These are phyloP conservation scores for Cydia amplana DNA, from an alignment of 1,140 invertebrate genomes.

Conservation along the genomic window DNA sequence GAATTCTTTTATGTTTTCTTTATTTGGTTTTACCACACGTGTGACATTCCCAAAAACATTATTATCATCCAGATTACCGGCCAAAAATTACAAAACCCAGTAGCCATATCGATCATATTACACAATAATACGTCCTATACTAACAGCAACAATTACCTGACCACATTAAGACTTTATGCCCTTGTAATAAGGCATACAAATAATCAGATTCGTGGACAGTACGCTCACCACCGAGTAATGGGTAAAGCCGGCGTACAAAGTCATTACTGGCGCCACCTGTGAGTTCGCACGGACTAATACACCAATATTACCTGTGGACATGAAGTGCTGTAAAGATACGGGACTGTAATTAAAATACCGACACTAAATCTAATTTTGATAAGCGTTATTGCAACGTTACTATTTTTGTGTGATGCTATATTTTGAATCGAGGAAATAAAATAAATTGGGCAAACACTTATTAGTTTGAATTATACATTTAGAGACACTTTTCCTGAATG, in stretches of 20 bases:
- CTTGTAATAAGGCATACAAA: background rate
- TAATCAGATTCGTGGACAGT: background rate
- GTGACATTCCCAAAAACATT: background rate
- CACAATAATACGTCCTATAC: background rate
- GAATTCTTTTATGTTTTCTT: too few species aligned
- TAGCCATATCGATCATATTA: conserved; percentile 12
- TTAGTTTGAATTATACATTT: too few species aligned
- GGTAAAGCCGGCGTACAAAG: conserved; percentile 63
- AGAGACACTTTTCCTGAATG: too few species aligned
- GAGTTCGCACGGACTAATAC: conserved; percentile 61
- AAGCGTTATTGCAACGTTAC: conserved; percentile 13
- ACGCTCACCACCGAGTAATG: conserved; percentile 61
- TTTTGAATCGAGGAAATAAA: background rate
- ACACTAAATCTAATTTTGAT: conserved; percentile 43
- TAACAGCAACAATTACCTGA: background rate
- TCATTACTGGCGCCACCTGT: conserved; percentile 59
- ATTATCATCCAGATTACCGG: conserved; percentile 22
- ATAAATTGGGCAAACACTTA: too few species aligned
- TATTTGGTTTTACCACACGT: background rate
- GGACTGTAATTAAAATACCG: conserved; percentile 53
- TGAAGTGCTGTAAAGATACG: conserved; percentile 56
- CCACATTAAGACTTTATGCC: background rate
- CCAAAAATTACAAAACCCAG: conserved; percentile 7
- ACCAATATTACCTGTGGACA: conserved; percentile 48
- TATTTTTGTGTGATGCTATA: background rate